Evolutionary conservation across 2,888 invertebrate genomes (phyloP), one percentile per base, ranked within the genome.

Genomic region (Barypeithes pellucidus): DNA sequence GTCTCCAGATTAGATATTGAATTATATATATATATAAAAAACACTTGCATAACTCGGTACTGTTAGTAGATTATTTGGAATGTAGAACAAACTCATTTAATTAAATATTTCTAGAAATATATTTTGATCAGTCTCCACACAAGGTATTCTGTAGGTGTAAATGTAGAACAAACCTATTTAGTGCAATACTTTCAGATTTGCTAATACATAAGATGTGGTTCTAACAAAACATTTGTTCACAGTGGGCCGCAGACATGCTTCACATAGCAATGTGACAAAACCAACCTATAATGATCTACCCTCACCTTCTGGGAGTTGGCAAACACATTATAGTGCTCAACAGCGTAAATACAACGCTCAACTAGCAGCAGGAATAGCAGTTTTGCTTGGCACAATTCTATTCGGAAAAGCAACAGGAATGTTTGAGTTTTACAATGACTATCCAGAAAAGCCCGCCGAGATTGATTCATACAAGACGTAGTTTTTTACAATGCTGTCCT

Each of bases 241-340:
- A 80, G 80, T 79, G 43, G 76, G 73, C 12, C 75, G 76, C 52
- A 79, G 78, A 72, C 66, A 78, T 61, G 72, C 72, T 22, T 76
- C 73, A 22, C 70, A 72, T 36, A 68, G 60, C 41, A 11, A 39
- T 16, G 67, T 22, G 22, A 54, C 69, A 2, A 75, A 75, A 68
- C 76, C 89, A 1, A 90, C 90, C 11, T 91, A 94, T 91, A 92
- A 94, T 80, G 95, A 95, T 83, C 85, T 95, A 83, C 94, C 94
- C 0, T 88, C 91, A 61, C 95, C 95, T 0, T 86, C 88, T 71
- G 95, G 95, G 67, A 91, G 92, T 20, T 96, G 95, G 95, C 88
- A 94, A 83, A 89, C 92, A 65, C 85, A 89, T 57, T 81, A 94
- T 80, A 89, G 90, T 67, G 89, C 90, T 36, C 88, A 88, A 73